These are phyloP conservation scores for Phoeniculus purpureus DNA, from an alignment of 2,797 vertebrate species.

Conservation along the genomic window DNA sequence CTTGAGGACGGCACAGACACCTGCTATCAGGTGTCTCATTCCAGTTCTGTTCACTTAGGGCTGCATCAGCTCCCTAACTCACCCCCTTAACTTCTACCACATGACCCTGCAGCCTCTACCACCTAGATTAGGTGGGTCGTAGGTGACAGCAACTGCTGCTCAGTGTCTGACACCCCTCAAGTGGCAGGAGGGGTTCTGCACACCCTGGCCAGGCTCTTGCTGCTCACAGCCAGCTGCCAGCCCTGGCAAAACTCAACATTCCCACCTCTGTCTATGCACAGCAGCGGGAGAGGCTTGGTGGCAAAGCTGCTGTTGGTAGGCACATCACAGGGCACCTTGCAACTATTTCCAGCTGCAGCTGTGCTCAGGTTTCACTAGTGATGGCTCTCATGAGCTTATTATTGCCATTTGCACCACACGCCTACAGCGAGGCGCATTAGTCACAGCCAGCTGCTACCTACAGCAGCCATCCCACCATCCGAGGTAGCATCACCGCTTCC, in stretches of 20 bases:
- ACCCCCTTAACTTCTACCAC: background rate
- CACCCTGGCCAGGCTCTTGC: rapidly evolving
- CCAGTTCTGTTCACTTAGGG: background rate
- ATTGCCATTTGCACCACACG: background rate
- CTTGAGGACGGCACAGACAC: background rate
- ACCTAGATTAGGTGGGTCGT: background rate
- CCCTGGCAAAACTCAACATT: background rate
- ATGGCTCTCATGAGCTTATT: background rate
- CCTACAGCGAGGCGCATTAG: background rate
- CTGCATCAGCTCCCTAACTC: background rate
- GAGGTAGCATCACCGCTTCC: background rate
- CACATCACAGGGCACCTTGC: background rate
- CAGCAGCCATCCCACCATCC: background rate
- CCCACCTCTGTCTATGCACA: background rate
- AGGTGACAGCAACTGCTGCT: background rate
- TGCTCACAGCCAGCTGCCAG: background rate
- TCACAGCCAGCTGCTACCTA: background rate
- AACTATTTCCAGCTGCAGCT: background rate
- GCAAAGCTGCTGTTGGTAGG: background rate
- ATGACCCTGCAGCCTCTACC: background rate
- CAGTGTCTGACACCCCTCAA: background rate
- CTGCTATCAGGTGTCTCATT: background rate
- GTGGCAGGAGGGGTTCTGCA: background rate
- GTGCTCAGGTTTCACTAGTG: background rate
- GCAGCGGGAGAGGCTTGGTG: background rate